Conservation (phyloP, 92 coral and sea anemone genomes). For the Siderastrea siderea region DNA sequence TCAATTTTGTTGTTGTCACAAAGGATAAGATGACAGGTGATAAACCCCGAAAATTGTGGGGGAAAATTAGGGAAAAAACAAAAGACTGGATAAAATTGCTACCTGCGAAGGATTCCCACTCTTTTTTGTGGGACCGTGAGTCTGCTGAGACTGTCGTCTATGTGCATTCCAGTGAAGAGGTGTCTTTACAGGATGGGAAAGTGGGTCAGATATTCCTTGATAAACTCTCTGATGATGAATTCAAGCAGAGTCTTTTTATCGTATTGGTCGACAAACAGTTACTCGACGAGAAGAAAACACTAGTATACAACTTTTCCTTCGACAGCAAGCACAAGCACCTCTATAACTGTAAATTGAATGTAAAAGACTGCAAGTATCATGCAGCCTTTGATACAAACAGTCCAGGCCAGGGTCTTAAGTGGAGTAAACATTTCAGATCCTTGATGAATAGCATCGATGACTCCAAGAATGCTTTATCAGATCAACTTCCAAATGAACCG, state of each 20-base stretch:
- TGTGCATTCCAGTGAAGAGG: no score
- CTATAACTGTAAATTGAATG: not conserved
- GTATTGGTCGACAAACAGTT: slow-evolving; percentile 25
- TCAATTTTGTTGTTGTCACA: slow-evolving; percentile 7
- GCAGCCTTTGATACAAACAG: slow-evolving; percentile 17
- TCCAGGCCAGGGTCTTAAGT: not conserved
- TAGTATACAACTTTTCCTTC: not conserved
- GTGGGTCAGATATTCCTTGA: slow-evolving; percentile 11
- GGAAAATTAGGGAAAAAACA: slow-evolving; percentile 4
- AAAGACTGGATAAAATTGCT: slow-evolving; percentile 20
- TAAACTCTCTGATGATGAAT: not conserved
- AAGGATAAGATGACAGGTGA: not conserved
- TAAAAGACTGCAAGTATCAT: slow-evolving; percentile 16
- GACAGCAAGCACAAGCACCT: not conserved
- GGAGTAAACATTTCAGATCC: slow-evolving; percentile 9
- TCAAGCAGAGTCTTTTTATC: not conserved
- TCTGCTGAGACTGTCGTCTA: no score
- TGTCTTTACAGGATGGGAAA: not conserved
- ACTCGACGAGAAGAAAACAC: not conserved
- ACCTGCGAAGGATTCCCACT: not conserved
- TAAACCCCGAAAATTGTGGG: slow-evolving; percentile 12
- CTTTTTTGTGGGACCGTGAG: not conserved
- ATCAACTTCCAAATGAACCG: not conserved
- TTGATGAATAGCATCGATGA: not conserved
- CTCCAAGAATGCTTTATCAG: not conserved